Percentiles rank a stretch among this genome's conserved stretches.
Conservation (phyloP, 2,797 vertebrate species). For the Neopelma chrysocephalum region DNA sequence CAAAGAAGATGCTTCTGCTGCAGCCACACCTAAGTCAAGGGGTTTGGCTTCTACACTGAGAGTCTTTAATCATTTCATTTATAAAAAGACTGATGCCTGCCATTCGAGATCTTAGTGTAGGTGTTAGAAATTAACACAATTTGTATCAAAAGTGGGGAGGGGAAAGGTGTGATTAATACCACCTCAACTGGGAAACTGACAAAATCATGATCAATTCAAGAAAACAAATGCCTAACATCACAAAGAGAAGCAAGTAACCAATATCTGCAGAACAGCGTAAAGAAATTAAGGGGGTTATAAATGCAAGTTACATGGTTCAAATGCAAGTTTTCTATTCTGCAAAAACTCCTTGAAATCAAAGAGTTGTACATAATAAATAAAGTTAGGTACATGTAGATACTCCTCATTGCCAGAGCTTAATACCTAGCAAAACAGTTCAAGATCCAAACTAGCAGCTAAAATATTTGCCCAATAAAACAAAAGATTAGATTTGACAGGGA, state of each 20-base stretch:
- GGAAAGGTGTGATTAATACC: background rate
- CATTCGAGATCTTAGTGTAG: background rate
- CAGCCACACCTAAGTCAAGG: constrained; percentile 10
- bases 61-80: background rate
- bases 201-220: background rate
- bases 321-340: background rate
- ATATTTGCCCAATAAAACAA: background rate
- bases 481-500: background rate
- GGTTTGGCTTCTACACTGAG: background rate
- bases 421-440: background rate
- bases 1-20: background rate
- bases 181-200: background rate
- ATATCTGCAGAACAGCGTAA: background rate
- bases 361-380: background rate
- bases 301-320: background rate
- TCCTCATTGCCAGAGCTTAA: background rate
- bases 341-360: background rate
- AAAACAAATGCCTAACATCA: background rate
- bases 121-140: constrained; percentile 27
- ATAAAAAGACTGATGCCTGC: background rate
- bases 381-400: background rate
- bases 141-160: background rate
- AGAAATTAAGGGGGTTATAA: background rate
- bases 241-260: background rate
- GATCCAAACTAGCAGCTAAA: background rate